These are phyloP conservation scores for Zaprionus tsacasi DNA, from an alignment of 1,140 invertebrate genomes.

Conservation along the genomic window DNA sequence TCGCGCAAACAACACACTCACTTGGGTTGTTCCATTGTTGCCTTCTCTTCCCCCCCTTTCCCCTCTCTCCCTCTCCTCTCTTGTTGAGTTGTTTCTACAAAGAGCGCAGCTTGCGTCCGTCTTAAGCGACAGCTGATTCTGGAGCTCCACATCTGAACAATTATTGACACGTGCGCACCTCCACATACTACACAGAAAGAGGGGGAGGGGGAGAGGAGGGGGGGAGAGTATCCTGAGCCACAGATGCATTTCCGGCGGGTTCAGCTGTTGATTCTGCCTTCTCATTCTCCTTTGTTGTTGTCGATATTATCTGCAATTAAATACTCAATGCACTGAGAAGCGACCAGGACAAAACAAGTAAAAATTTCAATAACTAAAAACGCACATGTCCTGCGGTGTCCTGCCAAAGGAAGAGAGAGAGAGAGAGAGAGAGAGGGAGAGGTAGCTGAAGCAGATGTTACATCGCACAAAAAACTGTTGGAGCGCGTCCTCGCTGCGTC, in stretches of 20 bases:
- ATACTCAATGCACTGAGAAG: slow-evolving; percentile 76
- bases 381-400: slow-evolving; percentile 68
- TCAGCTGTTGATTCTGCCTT: slow-evolving; percentile 72
- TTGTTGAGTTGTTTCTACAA: neutral
- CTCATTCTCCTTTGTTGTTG: slow-evolving; percentile 61
- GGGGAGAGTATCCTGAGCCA: slow-evolving; percentile 14
- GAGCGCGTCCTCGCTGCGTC: slow-evolving; percentile 64
- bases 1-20: neutral
- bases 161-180: slow-evolving; percentile 79
- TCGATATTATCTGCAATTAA: slow-evolving; percentile 83
- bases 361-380: slow-evolving; percentile 83
- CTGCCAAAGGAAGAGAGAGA: neutral
- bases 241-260: slow-evolving; percentile 72
- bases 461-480: slow-evolving; percentile 62
- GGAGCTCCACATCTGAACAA: slow-evolving; percentile 59
- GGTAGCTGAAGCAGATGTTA: slow-evolving; percentile 63
- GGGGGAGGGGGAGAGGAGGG: neutral
- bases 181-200: slow-evolving; percentile 18
- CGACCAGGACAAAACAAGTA: slow-evolving; percentile 70
- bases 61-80: neutral
- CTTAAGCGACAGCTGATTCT: slow-evolving; percentile 60
- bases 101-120: slow-evolving; percentile 5
- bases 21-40: neutral
- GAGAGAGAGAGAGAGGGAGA: slow-evolving; percentile 6
- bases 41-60: neutral